phyloP scores from a whole-genome alignment of 2,888 invertebrate genomes.

The Gymnocheta viridis region DNA sequence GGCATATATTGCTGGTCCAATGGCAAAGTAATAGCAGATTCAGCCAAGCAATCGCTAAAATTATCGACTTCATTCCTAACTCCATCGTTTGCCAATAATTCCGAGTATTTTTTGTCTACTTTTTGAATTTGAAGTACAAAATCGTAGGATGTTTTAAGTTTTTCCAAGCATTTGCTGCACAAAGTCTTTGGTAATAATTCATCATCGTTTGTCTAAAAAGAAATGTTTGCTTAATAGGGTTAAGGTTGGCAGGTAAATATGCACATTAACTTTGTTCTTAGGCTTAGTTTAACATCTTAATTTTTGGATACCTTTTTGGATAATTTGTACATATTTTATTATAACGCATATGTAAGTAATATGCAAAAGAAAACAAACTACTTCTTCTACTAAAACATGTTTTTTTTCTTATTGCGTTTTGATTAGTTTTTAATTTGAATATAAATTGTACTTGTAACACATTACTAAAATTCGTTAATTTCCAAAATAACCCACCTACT shows the following conservation, averaged over 20 bases:
- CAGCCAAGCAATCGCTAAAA: conserved; percentile 74
- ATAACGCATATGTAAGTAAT: no score
- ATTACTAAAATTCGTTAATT: no score
- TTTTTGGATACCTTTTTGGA: no score
- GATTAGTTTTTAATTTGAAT: no score
- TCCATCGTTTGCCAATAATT: conserved; percentile 33
- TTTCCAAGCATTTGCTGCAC: conserved; percentile 73
- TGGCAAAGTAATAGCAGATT: conserved; percentile 76
- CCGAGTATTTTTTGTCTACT: conserved; percentile 69
- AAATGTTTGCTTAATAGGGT: background rate
- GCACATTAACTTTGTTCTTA: no score
- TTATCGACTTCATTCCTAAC: conserved; percentile 17
- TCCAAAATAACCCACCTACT: no score
- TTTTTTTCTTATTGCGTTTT: no score
- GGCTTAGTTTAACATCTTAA: no score
- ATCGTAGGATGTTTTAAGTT: conserved; percentile 73
- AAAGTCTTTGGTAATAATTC: conserved; percentile 73
- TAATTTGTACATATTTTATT: no score
- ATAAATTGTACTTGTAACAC: no score
- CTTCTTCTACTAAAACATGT: no score
- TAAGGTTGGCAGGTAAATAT: background rate
- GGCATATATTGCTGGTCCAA: conserved; percentile 29
- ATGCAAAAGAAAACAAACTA: no score
- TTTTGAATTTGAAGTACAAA: conserved; percentile 75
- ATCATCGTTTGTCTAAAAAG: conserved; percentile 23